Evolutionary conservation across 2,113 vertebrate species (phyloP).

Genomic region (Ophthalmolycus amberensis): DNA sequence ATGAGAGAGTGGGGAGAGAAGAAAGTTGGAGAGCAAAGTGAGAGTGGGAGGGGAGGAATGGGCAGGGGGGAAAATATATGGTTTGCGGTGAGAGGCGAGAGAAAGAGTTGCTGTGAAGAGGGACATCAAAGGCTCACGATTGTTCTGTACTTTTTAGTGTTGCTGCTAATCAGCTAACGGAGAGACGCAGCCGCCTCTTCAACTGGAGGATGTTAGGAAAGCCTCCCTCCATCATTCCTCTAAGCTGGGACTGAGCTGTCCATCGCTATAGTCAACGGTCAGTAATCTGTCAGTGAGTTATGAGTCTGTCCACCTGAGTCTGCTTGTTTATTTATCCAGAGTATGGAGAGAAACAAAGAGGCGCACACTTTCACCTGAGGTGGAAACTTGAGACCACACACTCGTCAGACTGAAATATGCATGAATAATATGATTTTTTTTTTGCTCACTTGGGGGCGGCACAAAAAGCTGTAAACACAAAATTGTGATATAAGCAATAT

Average conservation of each 20-base stretch:
- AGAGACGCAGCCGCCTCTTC: constrained; percentile 24
- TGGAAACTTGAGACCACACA: neutral
- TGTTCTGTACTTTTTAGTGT: constrained; percentile 54
- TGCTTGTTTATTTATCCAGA: constrained; percentile 29
- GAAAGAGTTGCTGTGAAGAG: constrained; percentile 55
- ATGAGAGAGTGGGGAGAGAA: constrained; percentile 50
- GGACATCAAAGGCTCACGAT: constrained; percentile 66
- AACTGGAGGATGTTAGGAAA: constrained; percentile 26
- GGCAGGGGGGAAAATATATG: constrained; percentile 44
- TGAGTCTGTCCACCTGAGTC: constrained; percentile 27
- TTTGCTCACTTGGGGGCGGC: neutral
- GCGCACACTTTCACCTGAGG: neutral
- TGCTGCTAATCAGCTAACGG: constrained; percentile 49
- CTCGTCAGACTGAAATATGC: neutral
- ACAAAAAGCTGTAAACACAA: neutral
- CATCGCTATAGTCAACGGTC: constrained; percentile 16
- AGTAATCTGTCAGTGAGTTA: constrained; percentile 45
- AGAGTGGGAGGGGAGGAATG: constrained; percentile 60
- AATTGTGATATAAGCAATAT: neutral
- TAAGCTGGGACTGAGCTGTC: constrained; percentile 29
- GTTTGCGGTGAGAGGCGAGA: constrained; percentile 43
- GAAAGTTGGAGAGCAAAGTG: constrained; percentile 66
- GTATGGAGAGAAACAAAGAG: constrained; percentile 1
- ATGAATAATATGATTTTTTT: neutral
- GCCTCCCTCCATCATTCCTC: constrained; percentile 30